phyloP scores from a whole-genome alignment of 2,113 vertebrate genomes.

The Xiphias gladius region DNA sequence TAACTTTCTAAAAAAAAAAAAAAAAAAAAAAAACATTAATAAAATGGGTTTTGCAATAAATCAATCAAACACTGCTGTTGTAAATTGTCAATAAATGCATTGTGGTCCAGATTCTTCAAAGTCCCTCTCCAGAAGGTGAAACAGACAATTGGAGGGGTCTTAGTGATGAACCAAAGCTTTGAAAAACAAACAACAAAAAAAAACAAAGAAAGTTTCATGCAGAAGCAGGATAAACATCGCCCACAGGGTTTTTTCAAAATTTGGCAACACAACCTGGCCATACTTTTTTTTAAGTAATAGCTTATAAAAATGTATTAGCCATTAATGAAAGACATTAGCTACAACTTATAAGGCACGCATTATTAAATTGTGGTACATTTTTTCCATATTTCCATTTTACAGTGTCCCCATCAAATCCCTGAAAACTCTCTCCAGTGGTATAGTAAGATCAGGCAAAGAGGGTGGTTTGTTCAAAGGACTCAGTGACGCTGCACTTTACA shows the following conservation, averaged over 20 bases:
- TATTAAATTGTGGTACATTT: not conserved
- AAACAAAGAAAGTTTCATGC: not conserved
- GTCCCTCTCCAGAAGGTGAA: not conserved
- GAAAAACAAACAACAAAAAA: not conserved
- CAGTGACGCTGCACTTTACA: slow-evolving; percentile 83
- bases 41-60: not conserved
- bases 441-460: slow-evolving; percentile 70
- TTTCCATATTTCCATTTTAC: not conserved
- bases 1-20: too few relatives aligned
- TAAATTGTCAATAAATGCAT: not conserved
- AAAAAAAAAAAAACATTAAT: not conserved
- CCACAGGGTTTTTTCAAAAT: not conserved
- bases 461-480: slow-evolving; percentile 80
- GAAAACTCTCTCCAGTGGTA: slow-evolving; percentile 68
- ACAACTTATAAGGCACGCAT: not conserved
- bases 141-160: not conserved
- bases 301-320: not conserved
- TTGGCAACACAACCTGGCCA: not conserved
- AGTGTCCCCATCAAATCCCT: not conserved
- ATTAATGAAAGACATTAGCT: not conserved
- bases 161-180: not conserved
- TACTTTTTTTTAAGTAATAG: not conserved
- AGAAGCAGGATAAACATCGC: not conserved
- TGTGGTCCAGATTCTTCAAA: not conserved
- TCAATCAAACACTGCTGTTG: not conserved